Evolutionary conservation across 1,140 invertebrate genomes (phyloP), one percentile per base, ranked within the genome.

Genomic region (Tetramorium simillimum): DNA sequence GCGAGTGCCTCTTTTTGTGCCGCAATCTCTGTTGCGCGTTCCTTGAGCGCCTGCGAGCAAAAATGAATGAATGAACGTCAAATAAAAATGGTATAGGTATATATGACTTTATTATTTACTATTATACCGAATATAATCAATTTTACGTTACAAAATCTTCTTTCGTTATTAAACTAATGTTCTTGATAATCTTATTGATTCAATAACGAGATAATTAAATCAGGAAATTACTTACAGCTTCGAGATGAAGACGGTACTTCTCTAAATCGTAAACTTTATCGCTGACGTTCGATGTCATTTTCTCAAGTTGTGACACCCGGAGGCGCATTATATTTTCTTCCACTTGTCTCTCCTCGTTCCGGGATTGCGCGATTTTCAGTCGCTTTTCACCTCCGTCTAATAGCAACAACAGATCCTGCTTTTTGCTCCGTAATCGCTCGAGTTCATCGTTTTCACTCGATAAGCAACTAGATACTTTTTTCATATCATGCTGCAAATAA

Each of bases 251-350:
- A 62, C 95, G 95, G 86, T 96, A 96, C 91, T 96, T 96, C 78
- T 96, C 96, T 77, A 97, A 93, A 88, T 95, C 95, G 88, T 96
- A 97, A 2, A 97, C 96, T 80, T 95, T 93, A 76, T 96, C 94
- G 24, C 96, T 96, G 62, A 96, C 95, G 37, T 95, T 96, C 2
- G 95, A 94, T 56, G 96, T 93, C 2, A 96, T 95, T 80, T 96
- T 95, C 56, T 96, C 94, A 3, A 96, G 95, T 90, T 97, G 96
- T 43, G 95, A 95, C 0, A 96, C 95, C 53, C 95, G 95, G 40
- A 97, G 94, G 72, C 96, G 92, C 85, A 97, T 86, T 43, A 97
- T 95, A 90, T 96, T 97, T 87, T 97, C 96, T 49, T 97, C 96
- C 2, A 97, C 96, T 77, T 96, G 96, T 87, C 93, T 93, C 65